Conservation (phyloP, 2,797 vertebrate species). For the Zalophus californianus region DNA sequence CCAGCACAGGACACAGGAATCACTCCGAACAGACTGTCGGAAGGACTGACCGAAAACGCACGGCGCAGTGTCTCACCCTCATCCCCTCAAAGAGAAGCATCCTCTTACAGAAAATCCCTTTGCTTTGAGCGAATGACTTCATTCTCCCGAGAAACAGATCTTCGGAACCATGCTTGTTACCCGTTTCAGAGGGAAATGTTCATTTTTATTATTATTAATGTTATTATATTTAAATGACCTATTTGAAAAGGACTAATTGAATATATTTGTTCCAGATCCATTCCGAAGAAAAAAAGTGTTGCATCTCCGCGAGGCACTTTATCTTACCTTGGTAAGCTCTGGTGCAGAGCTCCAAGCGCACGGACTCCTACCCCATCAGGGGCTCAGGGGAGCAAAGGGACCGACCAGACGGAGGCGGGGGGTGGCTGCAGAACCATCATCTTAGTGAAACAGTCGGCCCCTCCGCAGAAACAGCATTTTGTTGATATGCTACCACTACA, state of each 20-base stretch:
- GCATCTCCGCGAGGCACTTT: too few relatives aligned
- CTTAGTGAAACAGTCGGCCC: not conserved
- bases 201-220: not conserved
- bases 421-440: not conserved
- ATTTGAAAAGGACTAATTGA: not conserved
- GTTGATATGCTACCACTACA: not conserved
- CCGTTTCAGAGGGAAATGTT: not conserved
- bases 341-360: not conserved
- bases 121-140: not conserved
- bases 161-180: not conserved
- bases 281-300: not conserved
- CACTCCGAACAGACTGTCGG: fast-evolving
- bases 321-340: not conserved
- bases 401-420: fast-evolving
- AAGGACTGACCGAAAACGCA: fast-evolving
- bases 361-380: not conserved
- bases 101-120: not conserved
- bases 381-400: fast-evolving
- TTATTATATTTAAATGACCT: not conserved
- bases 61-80: too few relatives aligned
- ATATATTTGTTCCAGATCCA: not conserved
- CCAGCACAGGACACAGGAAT: not conserved
- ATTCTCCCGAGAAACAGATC: not conserved
- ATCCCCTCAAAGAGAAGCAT: not conserved
- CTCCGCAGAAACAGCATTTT: not conserved